Evolutionary conservation across 1,140 invertebrate genomes (phyloP).

Genomic region (Thereuonema tuberculata): DNA sequence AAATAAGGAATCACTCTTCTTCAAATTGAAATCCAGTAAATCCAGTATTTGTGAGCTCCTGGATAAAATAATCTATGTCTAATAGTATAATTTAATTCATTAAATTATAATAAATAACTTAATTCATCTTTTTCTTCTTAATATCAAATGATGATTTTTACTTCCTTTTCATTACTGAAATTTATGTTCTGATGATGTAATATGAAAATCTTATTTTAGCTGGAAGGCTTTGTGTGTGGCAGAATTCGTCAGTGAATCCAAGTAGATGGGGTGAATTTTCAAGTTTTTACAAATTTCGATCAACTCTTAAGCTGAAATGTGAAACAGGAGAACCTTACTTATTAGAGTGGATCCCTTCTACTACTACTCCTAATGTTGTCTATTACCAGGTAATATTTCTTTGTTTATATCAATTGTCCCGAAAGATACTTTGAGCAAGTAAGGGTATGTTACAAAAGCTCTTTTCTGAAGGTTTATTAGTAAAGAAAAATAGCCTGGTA

Average conservation of each 20-base stretch:
- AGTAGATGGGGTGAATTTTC: conserved; percentile 61
- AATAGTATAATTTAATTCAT: background rate
- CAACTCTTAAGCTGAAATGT: conserved; percentile 51
- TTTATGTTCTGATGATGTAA: too few species aligned
- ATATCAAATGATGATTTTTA: background rate
- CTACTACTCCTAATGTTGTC: conserved; percentile 77
- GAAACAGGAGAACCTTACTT: conserved; percentile 46
- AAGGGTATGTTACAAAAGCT: background rate
- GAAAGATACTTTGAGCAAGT: too few species aligned
- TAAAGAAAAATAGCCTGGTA: too few species aligned
- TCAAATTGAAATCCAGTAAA: too few species aligned
- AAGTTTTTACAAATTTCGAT: conserved; percentile 69
- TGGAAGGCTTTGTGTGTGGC: conserved; percentile 61
- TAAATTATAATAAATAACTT: background rate
- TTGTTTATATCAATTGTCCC: background rate
- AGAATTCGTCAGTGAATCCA: conserved; percentile 50
- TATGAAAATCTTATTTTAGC: too few species aligned
- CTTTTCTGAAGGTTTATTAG: background rate
- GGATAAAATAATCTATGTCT: too few species aligned
- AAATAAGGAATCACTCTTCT: too few species aligned
- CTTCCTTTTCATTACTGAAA: background rate
- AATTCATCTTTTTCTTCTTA: background rate
- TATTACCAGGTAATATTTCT: conserved; percentile 67
- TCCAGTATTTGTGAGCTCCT: too few species aligned
- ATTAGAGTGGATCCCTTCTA: conserved; percentile 56